Evolutionary conservation across 2,113 vertebrate genomes (phyloP).

Genomic region (Ctenodactylus gundi): DNA sequence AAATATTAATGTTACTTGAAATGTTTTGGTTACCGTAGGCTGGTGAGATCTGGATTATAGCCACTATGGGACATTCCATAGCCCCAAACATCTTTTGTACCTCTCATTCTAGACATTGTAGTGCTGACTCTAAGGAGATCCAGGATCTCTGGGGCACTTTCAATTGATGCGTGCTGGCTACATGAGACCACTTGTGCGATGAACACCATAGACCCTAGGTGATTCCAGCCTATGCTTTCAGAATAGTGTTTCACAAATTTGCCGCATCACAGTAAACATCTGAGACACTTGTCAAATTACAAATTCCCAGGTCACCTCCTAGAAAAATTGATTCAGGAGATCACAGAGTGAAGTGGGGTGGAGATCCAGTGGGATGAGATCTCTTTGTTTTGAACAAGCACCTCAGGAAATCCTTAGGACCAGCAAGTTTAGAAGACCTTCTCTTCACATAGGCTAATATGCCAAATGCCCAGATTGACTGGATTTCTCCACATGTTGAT

Average conservation of each 20-base stretch:
- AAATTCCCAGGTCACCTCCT: not conserved
- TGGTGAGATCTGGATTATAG: not conserved
- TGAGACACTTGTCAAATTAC: not conserved
- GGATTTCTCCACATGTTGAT: not conserved
- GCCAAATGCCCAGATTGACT: not conserved
- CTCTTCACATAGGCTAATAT: not conserved
- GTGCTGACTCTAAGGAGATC: not conserved
- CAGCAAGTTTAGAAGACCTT: constrained; percentile 2
- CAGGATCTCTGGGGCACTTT: not conserved
- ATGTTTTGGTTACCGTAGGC: not conserved
- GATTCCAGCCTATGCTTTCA: not conserved
- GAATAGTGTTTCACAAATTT: not conserved
- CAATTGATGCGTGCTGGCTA: not conserved
- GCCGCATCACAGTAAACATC: not conserved
- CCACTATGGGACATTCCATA: not conserved
- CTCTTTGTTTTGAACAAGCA: not conserved
- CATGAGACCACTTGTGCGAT: not conserved
- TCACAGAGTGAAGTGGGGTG: not conserved
- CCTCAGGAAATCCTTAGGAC: not conserved
- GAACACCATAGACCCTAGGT: not conserved
- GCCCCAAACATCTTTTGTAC: not conserved
- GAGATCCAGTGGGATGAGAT: rapidly evolving
- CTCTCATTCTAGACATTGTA: no score
- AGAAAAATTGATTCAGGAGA: not conserved
- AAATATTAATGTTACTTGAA: not conserved